These are phyloP conservation scores for Hemichromis elongatus DNA, from an alignment of 2,113 vertebrate species.

Conservation along the genomic window DNA sequence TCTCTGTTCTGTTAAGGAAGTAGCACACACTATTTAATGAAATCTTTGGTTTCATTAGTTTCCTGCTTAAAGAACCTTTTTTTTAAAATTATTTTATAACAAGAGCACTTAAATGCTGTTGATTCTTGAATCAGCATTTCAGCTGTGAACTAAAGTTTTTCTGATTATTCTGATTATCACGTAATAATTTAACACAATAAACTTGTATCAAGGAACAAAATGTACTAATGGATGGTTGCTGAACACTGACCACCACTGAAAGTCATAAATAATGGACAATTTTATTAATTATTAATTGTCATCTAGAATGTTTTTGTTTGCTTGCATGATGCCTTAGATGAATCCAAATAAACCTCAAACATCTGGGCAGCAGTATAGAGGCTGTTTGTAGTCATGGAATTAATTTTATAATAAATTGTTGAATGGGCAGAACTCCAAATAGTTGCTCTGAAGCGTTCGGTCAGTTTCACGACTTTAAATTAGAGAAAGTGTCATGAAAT, in stretches of 20 bases:
- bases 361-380: background rate
- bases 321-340: background rate
- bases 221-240: background rate
- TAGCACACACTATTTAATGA: background rate
- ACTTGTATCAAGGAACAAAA: background rate
- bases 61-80: background rate
- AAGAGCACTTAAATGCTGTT: background rate
- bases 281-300: background rate
- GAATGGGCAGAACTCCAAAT: background rate
- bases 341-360: background rate
- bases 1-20: background rate
- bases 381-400: background rate
- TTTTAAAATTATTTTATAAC: no score
- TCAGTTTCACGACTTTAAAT: background rate
- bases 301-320: background rate
- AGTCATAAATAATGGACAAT: background rate
- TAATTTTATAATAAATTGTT: background rate
- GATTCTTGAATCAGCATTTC: background rate
- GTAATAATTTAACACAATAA: background rate
- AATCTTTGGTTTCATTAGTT: background rate
- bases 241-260: background rate
- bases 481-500: background rate
- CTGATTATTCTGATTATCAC: background rate
- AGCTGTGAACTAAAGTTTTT: background rate
- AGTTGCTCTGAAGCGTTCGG: background rate